Evolutionary conservation across 2,888 invertebrate genomes (phyloP).

Genomic region (Drosophila merina): DNA sequence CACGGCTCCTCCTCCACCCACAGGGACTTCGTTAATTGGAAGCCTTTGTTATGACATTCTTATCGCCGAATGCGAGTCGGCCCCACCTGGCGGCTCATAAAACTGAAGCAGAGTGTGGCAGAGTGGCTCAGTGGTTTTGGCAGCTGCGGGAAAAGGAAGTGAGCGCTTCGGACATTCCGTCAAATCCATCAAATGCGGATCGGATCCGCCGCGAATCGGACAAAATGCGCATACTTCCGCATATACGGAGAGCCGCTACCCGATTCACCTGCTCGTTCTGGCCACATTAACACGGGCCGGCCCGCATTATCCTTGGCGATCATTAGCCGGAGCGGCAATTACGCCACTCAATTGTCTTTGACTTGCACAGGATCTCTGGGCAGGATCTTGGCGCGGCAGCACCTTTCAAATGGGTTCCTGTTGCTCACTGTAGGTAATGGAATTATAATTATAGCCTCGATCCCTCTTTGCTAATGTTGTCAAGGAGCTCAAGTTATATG

Average conservation of each 20-base stretch:
- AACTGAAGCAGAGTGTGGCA: not conserved
- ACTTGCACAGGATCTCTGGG: slow-evolving; percentile 57
- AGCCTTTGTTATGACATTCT: slow-evolving; percentile 77
- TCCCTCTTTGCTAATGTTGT: slow-evolving; percentile 78
- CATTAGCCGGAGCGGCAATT: slow-evolving; percentile 70
- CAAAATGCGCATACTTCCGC: slow-evolving; percentile 77
- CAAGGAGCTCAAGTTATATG: slow-evolving; percentile 44
- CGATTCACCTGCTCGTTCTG: slow-evolving; percentile 74
- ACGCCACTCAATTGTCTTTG: slow-evolving; percentile 74
- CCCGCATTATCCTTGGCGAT: slow-evolving; percentile 76
- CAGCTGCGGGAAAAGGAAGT: slow-evolving; percentile 50
- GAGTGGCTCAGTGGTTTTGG: slow-evolving; percentile 10
- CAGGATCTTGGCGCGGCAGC: slow-evolving; percentile 68
- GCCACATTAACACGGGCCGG: slow-evolving; percentile 55
- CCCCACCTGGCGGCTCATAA: slow-evolving; percentile 46
- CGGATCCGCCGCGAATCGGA: slow-evolving; percentile 60
- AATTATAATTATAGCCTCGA: slow-evolving; percentile 82
- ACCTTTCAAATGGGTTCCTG: slow-evolving; percentile 57
- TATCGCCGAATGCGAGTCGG: slow-evolving; percentile 58
- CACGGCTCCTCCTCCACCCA: slow-evolving; percentile 37
- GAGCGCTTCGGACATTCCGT: slow-evolving; percentile 35
- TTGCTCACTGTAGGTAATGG: slow-evolving; percentile 68
- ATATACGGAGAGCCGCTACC: slow-evolving; percentile 5
- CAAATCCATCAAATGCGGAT: slow-evolving; percentile 48
- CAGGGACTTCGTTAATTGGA: slow-evolving; percentile 72